Evolutionary conservation across 1,140 invertebrate genomes (phyloP), one percentile per base, ranked within the genome.

Genomic region (Eueides isabella): DNA sequence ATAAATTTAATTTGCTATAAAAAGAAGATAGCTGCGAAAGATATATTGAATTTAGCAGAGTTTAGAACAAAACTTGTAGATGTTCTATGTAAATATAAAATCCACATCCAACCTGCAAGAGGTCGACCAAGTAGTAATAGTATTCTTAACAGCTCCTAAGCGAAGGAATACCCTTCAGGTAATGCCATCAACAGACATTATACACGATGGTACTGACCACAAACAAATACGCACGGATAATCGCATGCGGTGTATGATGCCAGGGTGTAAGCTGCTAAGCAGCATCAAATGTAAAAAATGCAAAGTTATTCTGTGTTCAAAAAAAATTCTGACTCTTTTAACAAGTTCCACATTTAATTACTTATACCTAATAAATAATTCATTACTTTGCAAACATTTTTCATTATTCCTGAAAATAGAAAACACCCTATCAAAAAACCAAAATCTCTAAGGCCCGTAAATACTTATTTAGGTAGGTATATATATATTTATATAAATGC

Each of bases 101-200:
- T 64, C 67, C 71, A 66, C 38, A 72, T 35, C 65, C 71, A 76
- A 72, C 65, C 70, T 62, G 64, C 66, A 66, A 68, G 71, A 70
- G 75, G 71, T 69, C 75, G 71, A 65, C 71, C 75, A 76, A 76
- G 74, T 75, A 75, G 67, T 66, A 75, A 67, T 70, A 61, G 55
- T 61, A 61, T 61, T 61, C 55, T 61, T 61, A 61, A 28, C 55
- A 61, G 55, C 55, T 28, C 61, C 41, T 48, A 68, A 74, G 61
- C 61, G 61, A 61, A 74, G 67, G 61, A 69, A 74, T 55, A 63
- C 55, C 29, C 61, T 64, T 55, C 72, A 74, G 61, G 72, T 74
- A 44, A 26, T 74, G 61, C 72, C 72, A 62, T 63, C 72, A 63
- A 62, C 35, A 63, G 72, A 69, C 66, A 63, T 74, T 74, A 61